A percentile compares a stretch with the other conserved stretches of the same genome.
Conservation (phyloP, 2,113 vertebrate species). For the Andinoacara biseriatus region DNA sequence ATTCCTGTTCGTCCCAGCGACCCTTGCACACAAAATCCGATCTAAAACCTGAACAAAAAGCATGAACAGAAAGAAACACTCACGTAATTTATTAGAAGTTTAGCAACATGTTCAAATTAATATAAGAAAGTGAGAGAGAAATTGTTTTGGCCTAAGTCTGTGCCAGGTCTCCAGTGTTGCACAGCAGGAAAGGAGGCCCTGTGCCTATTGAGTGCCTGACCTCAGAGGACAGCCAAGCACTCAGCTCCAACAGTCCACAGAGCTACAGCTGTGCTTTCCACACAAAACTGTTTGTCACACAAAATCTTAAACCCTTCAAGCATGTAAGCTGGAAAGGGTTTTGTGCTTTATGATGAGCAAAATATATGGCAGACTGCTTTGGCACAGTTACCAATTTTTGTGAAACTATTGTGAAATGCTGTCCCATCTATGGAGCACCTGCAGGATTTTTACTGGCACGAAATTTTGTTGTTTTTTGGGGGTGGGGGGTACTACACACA, state of each 20-base stretch:
- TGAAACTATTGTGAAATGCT: not conserved
- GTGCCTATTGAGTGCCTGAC: slow-evolving; percentile 60
- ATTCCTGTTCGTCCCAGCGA: not conserved
- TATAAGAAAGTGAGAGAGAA: not conserved
- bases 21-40: not conserved
- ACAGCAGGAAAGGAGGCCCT: slow-evolving; percentile 66
- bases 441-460: not conserved
- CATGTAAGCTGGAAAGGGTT: not conserved
- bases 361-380: not conserved
- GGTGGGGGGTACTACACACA: not conserved
- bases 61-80: not conserved
- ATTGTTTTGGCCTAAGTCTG: slow-evolving; percentile 21
- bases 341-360: not conserved
- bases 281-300: slow-evolving; percentile 43
- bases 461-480: not conserved
- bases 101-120: slow-evolving; percentile 1
- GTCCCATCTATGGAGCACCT: not conserved
- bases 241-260: slow-evolving; percentile 46
- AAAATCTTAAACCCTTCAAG: slow-evolving; percentile 21
- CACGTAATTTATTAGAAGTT: not conserved
- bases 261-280: slow-evolving; percentile 67
- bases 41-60: not conserved
- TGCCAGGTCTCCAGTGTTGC: slow-evolving; percentile 60
- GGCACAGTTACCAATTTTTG: rapidly evolving
- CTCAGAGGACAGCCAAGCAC: slow-evolving; percentile 52